Percentiles rank a stretch among this genome's conserved stretches.
Evolutionary conservation across 2,113 vertebrate species (phyloP).

Genomic region (Manacus vitellinus): DNA sequence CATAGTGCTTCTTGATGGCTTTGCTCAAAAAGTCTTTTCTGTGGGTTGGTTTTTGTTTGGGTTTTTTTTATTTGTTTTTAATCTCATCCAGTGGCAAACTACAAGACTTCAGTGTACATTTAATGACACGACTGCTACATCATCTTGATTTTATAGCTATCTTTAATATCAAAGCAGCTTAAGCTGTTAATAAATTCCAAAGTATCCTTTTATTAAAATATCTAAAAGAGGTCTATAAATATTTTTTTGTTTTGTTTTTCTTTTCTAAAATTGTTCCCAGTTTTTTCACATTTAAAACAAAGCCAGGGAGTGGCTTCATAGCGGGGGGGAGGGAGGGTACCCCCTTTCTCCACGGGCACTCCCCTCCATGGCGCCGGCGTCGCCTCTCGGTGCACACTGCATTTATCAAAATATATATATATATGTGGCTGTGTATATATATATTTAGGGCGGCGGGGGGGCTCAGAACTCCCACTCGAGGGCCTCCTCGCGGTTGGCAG

Average conservation of each 20-base stretch:
- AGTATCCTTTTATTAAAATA: slow-evolving; percentile 98
- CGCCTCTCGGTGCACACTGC: not conserved
- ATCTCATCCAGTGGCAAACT: slow-evolving; percentile 99
- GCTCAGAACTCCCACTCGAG: slow-evolving; percentile 97
- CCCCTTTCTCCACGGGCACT: not conserved
- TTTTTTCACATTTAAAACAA: slow-evolving; percentile 74
- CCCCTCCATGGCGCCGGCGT: not conserved
- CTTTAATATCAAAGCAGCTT: slow-evolving; percentile 95
- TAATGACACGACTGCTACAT: slow-evolving; percentile 92
- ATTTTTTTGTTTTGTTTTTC: slow-evolving; percentile 68
- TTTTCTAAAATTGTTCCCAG: slow-evolving; percentile 85
- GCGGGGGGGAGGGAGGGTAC: fast-evolving
- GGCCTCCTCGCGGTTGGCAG: slow-evolving; percentile 92
- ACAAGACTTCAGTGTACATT: slow-evolving; percentile 95
- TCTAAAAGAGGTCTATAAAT: slow-evolving; percentile 97
- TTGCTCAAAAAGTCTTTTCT: slow-evolving; percentile 86
- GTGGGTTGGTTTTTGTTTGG: not conserved
- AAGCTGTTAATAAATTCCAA: slow-evolving; percentile 94
- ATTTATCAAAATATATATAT: slow-evolving; percentile 69
- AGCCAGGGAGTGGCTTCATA: not conserved
- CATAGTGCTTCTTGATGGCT: slow-evolving; percentile 96
- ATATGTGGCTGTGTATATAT: not conserved
- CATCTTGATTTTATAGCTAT: slow-evolving; percentile 88
- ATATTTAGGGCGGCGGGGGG: not conserved
- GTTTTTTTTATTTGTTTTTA: slow-evolving; percentile 67